Percentiles rank a stretch among this genome's conserved stretches.
phyloP scores from a whole-genome alignment of 2,888 invertebrate genomes.

The Drosophila affinis region DNA sequence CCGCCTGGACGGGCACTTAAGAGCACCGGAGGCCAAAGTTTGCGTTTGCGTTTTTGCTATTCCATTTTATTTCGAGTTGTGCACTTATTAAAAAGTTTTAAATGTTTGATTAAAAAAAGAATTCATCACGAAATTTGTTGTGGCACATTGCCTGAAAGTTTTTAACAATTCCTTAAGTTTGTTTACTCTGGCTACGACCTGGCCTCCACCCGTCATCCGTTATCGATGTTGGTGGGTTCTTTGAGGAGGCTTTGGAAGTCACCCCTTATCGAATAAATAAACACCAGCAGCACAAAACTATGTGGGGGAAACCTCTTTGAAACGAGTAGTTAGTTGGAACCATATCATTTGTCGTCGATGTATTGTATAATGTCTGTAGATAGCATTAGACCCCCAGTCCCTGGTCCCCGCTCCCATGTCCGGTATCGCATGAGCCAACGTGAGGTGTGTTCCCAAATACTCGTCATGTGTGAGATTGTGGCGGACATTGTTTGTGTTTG shows the following conservation, averaged over 20 bases:
- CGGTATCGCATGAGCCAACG: neutral
- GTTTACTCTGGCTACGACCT: conserved; percentile 24
- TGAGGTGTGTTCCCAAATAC: too few relatives aligned
- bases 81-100: conserved; percentile 70
- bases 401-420: neutral
- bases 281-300: conserved; percentile 14
- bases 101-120: conserved; percentile 73
- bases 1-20: conserved; percentile 26
- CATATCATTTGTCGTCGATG: conserved; percentile 39
- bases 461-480: conserved; percentile 6
- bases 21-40: conserved; percentile 36
- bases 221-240: conserved; percentile 33
- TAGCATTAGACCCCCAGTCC: conserved; percentile 14
- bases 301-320: neutral
- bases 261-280: conserved; percentile 38
- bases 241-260: conserved; percentile 12
- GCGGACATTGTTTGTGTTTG: conserved; percentile 26
- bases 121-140: conserved; percentile 63
- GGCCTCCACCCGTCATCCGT: conserved; percentile 10
- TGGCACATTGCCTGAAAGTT: conserved; percentile 43
- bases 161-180: conserved; percentile 30
- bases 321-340: neutral
- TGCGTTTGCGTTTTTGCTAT: conserved; percentile 20
- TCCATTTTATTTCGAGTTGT: conserved; percentile 53
- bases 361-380: conserved; percentile 49